Conservation (phyloP, 2,888 invertebrate genomes). For the Cerceris ruficornis region DNA sequence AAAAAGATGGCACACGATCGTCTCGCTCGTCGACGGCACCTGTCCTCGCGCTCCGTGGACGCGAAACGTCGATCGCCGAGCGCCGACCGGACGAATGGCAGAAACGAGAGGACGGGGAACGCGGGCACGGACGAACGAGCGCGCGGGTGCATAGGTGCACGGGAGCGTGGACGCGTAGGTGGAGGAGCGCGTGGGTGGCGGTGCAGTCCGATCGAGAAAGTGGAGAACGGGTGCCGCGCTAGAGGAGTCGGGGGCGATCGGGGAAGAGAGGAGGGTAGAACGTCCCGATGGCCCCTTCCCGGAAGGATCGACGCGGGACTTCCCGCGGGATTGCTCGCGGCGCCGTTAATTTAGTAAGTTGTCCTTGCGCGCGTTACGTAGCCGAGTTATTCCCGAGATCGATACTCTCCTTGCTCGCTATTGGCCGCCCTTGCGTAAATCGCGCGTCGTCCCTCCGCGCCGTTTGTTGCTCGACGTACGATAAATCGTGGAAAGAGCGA, state of each 20-base stretch:
- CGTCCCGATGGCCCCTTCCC: slow-evolving; percentile 35
- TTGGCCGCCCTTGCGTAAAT: slow-evolving; percentile 29
- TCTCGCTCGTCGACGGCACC: too few species aligned
- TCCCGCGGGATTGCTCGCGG: neutral
- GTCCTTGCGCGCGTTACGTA: slow-evolving; percentile 8
- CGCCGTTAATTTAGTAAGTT: slow-evolving; percentile 19
- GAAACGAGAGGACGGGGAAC: too few species aligned
- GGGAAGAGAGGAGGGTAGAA: neutral
- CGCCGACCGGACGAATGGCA: too few species aligned
- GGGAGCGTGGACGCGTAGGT: neutral
- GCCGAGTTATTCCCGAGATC: neutral
- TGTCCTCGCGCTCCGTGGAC: too few species aligned
- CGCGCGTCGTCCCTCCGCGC: neutral
- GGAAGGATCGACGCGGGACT: neutral
- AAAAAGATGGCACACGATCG: too few species aligned
- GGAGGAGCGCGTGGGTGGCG: neutral
- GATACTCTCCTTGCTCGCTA: slow-evolving; percentile 7
- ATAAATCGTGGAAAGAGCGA: slow-evolving; percentile 19
- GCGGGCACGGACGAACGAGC: too few species aligned
- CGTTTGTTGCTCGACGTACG: slow-evolving; percentile 9
- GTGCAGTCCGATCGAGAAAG: neutral
- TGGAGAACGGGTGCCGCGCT: too few species aligned
- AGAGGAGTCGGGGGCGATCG: too few species aligned
- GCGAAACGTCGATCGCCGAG: too few species aligned
- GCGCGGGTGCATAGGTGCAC: too few species aligned